Evolutionary conservation across 1,140 invertebrate genomes (phyloP), one percentile per base, ranked within the genome.

Genomic region (Helicorthomorpha holstii): DNA sequence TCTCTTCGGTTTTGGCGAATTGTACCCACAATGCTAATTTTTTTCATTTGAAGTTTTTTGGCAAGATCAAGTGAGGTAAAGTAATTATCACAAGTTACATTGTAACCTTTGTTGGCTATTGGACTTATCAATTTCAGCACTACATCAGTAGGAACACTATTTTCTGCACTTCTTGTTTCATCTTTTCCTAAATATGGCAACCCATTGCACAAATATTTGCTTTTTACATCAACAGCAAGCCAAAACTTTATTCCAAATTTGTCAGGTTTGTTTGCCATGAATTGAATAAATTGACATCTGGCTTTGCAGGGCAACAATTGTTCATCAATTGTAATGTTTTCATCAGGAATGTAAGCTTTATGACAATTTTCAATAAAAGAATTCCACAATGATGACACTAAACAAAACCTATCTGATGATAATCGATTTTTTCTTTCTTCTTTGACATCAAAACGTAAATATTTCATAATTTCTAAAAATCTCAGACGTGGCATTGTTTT

Each of bases 171-270:
- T 12, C 38, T 12, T 16, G 2, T 12, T 19, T 41, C 38, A 3
- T 52, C 3, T 49, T 50, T 52, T 1, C 51, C 45, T 21, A 52
- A 19, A 43, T 52, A 52, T 12, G 51, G 46, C n/a, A 52, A 4
- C 2, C 21, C 51, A 19, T 49, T 49, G 2, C 19, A 27, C 51
- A 44, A 46, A 52, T 19, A 19, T 41, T 12, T 41, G n/a, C n/a
- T n/a, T n/a, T n/a, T n/a, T n/a, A n/a, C n/a, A n/a, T n/a, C n/a
- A n/a, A n/a, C n/a, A n/a, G n/a, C n/a, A n/a, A n/a, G n/a, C n/a
- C n/a, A n/a, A n/a, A n/a, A n/a, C n/a, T n/a, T n/a, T n/a, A n/a
- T n/a, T n/a, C n/a, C n/a, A n/a, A n/a, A n/a, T n/a, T n/a, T n/a
- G n/a, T n/a, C n/a, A n/a, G n/a, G n/a, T n/a, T n/a, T n/a, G n/a